These are phyloP conservation scores for Thymelicus acteon DNA, from an alignment of 2,888 invertebrate species.

Conservation along the genomic window DNA sequence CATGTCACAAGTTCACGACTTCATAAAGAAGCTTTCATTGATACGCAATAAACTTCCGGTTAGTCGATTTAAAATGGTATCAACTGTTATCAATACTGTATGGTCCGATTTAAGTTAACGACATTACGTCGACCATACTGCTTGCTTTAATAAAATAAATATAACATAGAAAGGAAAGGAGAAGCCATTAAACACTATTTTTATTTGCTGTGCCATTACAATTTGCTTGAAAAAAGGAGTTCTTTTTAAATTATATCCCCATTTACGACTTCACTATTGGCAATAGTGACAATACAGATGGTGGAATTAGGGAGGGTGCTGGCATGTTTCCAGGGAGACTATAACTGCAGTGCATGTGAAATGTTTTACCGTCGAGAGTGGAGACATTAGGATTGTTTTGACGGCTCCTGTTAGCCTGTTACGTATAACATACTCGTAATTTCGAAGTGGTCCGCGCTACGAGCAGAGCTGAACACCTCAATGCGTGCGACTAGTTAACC, in stretches of 20 bases:
- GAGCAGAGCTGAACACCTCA: constrained; percentile 15
- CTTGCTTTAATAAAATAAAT: too few species aligned
- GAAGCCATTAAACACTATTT: neutral
- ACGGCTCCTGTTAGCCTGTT: constrained; percentile 7
- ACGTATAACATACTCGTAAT: neutral
- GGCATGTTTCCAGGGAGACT: constrained; percentile 30
- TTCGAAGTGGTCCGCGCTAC: constrained; percentile 31
- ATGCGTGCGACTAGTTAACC: constrained; percentile 70
- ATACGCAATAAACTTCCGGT: constrained; percentile 22
- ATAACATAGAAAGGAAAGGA: neutral
- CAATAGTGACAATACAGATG: constrained; percentile 28
- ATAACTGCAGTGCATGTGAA: constrained; percentile 18
- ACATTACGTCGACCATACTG: too few species aligned
- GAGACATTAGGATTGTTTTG: constrained; percentile 27
- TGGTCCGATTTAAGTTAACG: neutral
- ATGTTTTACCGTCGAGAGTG: constrained; percentile 17
- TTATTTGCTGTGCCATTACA: neutral
- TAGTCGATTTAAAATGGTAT: constrained; percentile 16
- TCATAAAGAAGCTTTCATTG: constrained; percentile 28
- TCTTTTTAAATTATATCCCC: constrained; percentile 27
- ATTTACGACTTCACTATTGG: constrained; percentile 31
- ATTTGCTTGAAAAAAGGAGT: constrained; percentile 7
- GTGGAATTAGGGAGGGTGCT: constrained; percentile 20
- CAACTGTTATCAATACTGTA: constrained; percentile 7
- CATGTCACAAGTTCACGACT: constrained; percentile 6